Base-by-base conservation (phyloP, 2,888 invertebrate genomes). In the Cantharis nigra region DNA sequence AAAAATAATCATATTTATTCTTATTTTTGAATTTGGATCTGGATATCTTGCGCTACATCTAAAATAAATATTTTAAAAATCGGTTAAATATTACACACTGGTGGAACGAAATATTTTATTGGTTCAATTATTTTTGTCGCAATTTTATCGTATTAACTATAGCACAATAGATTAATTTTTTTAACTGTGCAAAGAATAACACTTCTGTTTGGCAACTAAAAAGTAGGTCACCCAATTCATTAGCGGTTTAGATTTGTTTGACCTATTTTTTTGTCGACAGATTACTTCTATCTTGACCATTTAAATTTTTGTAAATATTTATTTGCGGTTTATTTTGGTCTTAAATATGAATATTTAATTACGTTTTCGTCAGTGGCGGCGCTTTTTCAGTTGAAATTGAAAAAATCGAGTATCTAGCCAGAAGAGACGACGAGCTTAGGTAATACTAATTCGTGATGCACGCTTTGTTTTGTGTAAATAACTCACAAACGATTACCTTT, bases 151-250 rank as follows among this genome's bases (percentile, higher is more conserved):
- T 49, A 49, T 49, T 49, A 49, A 49, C 7, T 49, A 49, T 49
- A 49, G 49, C 49, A 49, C 49, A 49, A 49, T 49, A 49, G 49
- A 49, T 49, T 49, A 49, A 49, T 49, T 49, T 49, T 49, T 49
- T 49, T 49, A 49, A 49, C 49, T 49, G 49, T 49, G 49, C 49
- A 49, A 49, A 70, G 74, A 62, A 72, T 76, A 73, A 80, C 75
- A 77, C 77, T 71, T 74, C 74, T 67, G 71, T 75, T 69, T 78
- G 77, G 74, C 78, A 72, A 33, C 71, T 63, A 69, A 67, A 80
- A 79, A 73, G 74, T 49, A 75, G 79, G 80, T 80, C 78, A 80
- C 80, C 80, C 70, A 80, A 72, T 79, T 80, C 49, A 33, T 28
- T 62, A 16, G 62, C 26, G 65, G 30, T 71, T 69, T 74, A 62